phyloP scores from a whole-genome alignment of 1,140 invertebrate genomes.

The Camponotus vicinus region DNA sequence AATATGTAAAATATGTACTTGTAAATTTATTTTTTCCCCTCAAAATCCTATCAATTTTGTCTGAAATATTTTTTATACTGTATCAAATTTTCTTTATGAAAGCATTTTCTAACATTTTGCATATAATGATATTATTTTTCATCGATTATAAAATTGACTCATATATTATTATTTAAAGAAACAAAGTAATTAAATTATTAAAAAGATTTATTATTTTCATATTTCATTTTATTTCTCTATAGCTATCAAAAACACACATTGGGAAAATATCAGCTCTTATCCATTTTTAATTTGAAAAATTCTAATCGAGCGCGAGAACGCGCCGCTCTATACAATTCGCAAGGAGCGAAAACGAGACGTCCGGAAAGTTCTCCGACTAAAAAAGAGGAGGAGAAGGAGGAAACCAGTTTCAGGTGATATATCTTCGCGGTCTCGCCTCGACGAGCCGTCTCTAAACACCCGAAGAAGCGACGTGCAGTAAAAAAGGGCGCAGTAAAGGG shows the following conservation, averaged over 20 bases:
- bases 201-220: background rate
- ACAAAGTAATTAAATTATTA: background rate
- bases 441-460: constrained; percentile 53
- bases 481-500: constrained; percentile 32
- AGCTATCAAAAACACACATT: background rate
- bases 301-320: constrained; percentile 1
- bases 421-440: constrained; percentile 71
- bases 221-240: too few relatives aligned
- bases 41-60: too few relatives aligned
- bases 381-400: constrained; percentile 22
- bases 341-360: constrained; percentile 30
- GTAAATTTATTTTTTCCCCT: too few relatives aligned
- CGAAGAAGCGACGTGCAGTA: constrained; percentile 40
- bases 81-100: too few relatives aligned
- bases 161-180: too few relatives aligned
- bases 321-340: background rate
- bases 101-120: too few relatives aligned
- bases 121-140: background rate
- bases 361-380: constrained; percentile 34
- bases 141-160: background rate
- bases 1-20: too few relatives aligned
- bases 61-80: too few relatives aligned
- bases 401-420: constrained; percentile 72
- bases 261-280: background rate
- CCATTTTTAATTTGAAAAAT: constrained; percentile 5